A percentile compares a stretch with the other conserved stretches of the same genome.
Conservation (phyloP, 2,888 invertebrate species). For the Trichopoda pennipes region DNA sequence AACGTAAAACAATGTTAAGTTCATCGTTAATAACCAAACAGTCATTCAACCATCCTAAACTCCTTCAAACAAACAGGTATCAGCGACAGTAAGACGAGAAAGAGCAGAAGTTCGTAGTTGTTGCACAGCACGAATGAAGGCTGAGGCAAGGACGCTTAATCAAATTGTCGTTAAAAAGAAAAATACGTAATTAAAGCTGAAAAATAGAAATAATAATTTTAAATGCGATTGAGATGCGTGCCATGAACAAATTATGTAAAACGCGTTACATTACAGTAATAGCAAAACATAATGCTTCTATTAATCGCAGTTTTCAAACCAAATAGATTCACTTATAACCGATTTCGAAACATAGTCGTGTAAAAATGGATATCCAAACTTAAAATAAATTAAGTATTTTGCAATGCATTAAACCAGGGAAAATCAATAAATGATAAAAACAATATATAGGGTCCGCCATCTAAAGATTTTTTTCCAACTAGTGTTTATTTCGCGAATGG, state of each 20-base stretch:
- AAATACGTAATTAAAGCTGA: slow-evolving; percentile 37
- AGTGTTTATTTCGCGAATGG: no score
- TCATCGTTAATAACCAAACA: slow-evolving; percentile 21
- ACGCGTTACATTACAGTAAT: slow-evolving; percentile 26
- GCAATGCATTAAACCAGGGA: no score
- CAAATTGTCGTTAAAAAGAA: slow-evolving; percentile 44
- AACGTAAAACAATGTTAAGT: slow-evolving; percentile 47
- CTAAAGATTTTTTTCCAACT: no score
- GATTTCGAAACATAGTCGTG: no score
- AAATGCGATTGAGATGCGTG: slow-evolving; percentile 55
- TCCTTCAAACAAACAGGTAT: slow-evolving; percentile 3
- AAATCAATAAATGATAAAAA: no score
- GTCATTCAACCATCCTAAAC: slow-evolving; percentile 20
- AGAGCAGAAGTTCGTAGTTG: neutral
- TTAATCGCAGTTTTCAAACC: no score
- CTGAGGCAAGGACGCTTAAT: slow-evolving; percentile 40
- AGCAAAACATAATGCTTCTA: no score
- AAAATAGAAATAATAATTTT: slow-evolving; percentile 29
- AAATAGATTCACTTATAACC: no score
- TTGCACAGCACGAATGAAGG: neutral
- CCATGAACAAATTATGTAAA: slow-evolving; percentile 64
- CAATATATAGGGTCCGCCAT: no score
- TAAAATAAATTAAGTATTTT: no score
- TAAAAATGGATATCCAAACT: no score
- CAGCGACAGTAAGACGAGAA: slow-evolving; percentile 5